Evolutionary conservation across 2,888 invertebrate genomes (phyloP), one percentile per base, ranked within the genome.

Genomic region (Branchinecta sandiegonensis): DNA sequence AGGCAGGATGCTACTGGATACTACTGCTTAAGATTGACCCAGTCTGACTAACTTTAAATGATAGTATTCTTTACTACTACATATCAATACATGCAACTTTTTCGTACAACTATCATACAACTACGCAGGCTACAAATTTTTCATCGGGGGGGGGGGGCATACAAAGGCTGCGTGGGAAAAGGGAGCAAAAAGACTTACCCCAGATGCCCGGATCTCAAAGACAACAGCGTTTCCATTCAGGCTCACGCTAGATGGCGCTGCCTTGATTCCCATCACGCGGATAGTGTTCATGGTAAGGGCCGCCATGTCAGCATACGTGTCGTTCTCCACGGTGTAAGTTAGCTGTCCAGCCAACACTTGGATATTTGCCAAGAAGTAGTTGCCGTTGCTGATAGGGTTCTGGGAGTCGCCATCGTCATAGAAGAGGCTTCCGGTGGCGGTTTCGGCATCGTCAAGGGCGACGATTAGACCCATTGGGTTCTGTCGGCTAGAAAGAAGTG

Each of bases 341-440:
- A 56, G 23, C 23, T 56, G 63, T 8, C 11, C 23, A 56, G 63
- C n/a, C 23, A 11, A 56, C 63, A 56, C 63, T 56, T 56, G 63
- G 23, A 56, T 56, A 11, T n/a, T 17, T n/a, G 63, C 63, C 63
- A 56, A 56, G 11, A 56, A 56, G 67, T 73, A 73, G 9, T 69
- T 14, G 4, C 69, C 71, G n/a, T 68, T 71, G 48, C 69, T 70
- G 48, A 73, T 69, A 9, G 72, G 70, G 65, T 71, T 72, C 46
- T 72, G 72, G n/a, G 74, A 73, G 23, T 73, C 73, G 48, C 75
- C 75, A 70, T 75, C 76, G 69, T 76, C 76, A 72, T 74, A 75
- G 71, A 73, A 76, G 1, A 76, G 72, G 23, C 69, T 56, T 37
- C 76, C 75, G 8, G 48, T 50, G 14, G 76, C 74, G 9, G 64